Base-by-base conservation (phyloP, 1,140 invertebrate species). In the Dendroctonus ponderosae region DNA sequence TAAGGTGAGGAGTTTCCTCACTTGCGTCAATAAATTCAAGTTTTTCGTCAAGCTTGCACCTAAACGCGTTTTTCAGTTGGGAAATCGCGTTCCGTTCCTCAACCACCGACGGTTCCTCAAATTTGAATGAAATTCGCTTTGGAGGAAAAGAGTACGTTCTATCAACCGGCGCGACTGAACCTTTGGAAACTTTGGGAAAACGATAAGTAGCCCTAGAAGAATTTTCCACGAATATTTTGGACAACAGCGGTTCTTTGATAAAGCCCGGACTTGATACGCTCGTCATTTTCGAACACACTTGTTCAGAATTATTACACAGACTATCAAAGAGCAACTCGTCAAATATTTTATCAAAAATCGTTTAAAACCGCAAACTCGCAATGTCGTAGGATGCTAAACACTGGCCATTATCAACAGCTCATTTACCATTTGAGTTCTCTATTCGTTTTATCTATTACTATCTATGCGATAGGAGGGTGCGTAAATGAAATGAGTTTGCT, bases 161-260 rank as follows among this genome's bases (percentile, higher is more conserved):
- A 26, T 70, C 52, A 14, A 56, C 38, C 8, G 71, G 68, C 9
- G 64, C 69, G 15, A 70, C 63, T 8, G 62, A 59, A 39, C 57
- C 49, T 56, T 68, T 72, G 9, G 56, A 26, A 39, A 44, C 49
- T 58, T 59, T 64, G 7, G 26, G 52, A 52, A 64, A 69, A 12
- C 9, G 43, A 37, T 69, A 61, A 37, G 41, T 59, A 9, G 43
- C 26, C 7, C 50, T 9, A 41, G 43, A 8, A 9, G 43, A 11
- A 8, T 56, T 15, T 14, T 56, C 42, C 8, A 48, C 46, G 5
- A 9, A 49, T n/a, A 8, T 65, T 59, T 52, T 69, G 1, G 26
- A 26, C 26, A 26, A 26, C 26, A 26, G 26, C 26, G 26, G 26
- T 26, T 26, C 26, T 26, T 26, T 26, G 26, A 26, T 26, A 26